These are phyloP conservation scores for cattle (Bos taurus) DNA, from an alignment of 2,113 vertebrate species.

Conservation along the genomic window ARS-UCD2.0 NC_037333.1:16276001-16276500, in stretches of 20 bases:
- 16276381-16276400: not conserved
- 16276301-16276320: not conserved
- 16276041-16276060: not conserved
- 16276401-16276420: not conserved
- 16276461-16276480: not conserved
- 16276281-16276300: not conserved
- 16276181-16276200: not conserved
- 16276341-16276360: not conserved
- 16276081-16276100: not conserved
- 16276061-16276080: not conserved
- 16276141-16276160: not conserved
- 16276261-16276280: not conserved
- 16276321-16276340: not conserved
- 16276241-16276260: not conserved
- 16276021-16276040: not conserved
- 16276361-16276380: not conserved
- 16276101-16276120: not conserved
- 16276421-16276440: not conserved
- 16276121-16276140: not conserved
- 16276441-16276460: not conserved
- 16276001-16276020: not conserved
- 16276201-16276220: not conserved
- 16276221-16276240: conserved; percentile 10
- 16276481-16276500: not conserved
- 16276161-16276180: not conserved